Evolutionary conservation across 2,888 invertebrate species (phyloP), one percentile per base, ranked within the genome.

Genomic region (Lycia hirtaria): DNA sequence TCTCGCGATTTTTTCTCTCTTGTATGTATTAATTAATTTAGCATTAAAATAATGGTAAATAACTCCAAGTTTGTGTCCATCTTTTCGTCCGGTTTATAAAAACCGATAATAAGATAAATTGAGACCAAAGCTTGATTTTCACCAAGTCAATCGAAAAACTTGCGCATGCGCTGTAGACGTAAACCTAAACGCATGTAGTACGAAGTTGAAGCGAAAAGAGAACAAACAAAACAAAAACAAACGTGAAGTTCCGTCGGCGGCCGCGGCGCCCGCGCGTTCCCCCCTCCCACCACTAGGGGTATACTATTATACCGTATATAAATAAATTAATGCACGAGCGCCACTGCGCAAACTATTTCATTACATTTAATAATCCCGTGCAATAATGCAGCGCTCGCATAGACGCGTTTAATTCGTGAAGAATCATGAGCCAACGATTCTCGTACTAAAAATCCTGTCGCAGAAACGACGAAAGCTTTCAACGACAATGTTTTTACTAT

Each of bases 11-110:
- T 85, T 83, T 83, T 74, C n/a, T n/a, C n/a, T 74, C 71, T 79
- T 78, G 54, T 53, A 65, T 85, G 83, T 87, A 84, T 88, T 80
- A 72, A 83, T 90, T 88, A 89, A 88, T 92, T 93, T 93, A 92
- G 92, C 89, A 89, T 92, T 92, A 92, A 91, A 88, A 86, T 85
- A 87, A 65, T 86, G 88, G 88, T 88, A 87, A n/a, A 83, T 86
- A 88, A 88, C 87, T 87, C 87, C 86, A 86, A 80, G 88, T 88
- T 88, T 88, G 88, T 80, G 82, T 88, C 84, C 85, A 76, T 80
- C 84, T 83, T 83, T 84, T 83, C 83, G 78, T 80, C 75, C 75
- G 81, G 79, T 75, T 80, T 76, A 75, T 73, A 79, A 74, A 84
- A 72, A 76, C 76, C 75, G 80, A 81, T 76, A 81, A 81, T 45